Base-by-base conservation (phyloP, 1,140 invertebrate species). In the Macrobrachium rosenbergii region DNA sequence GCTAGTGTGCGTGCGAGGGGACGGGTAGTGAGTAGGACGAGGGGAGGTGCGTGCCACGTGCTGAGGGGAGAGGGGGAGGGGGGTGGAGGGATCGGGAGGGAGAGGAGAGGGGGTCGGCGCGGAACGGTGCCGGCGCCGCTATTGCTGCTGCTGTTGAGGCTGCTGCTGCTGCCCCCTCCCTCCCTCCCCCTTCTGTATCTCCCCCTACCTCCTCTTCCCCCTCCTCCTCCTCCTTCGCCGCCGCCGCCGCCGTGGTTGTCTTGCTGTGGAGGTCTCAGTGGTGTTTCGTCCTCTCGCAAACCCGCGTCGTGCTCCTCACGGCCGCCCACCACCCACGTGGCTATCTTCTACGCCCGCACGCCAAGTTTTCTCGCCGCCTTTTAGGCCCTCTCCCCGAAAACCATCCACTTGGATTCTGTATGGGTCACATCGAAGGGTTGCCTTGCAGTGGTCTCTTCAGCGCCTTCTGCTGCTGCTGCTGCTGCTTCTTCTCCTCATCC, bases 1-100 rank as follows among this genome's bases (percentile, higher is more conserved):
- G 69, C 23, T 72, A 72, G 21, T 72, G 52, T 72, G 69, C 69
- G 69, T 72, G 69, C 17, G n/a, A 72, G 69, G 69, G 69, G 69
- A 72, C 23, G 16, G 69, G 69, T 23, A 43, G 23, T 23, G 67
- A 72, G 69, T 23, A 43, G 69, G 69, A 43, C 37, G 69, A 72
- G 69, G 69, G 69, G 69, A 72, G 69, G 69, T 72, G 37, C 69
- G 69, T 72, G 69, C 69, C 69, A 72, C 69, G 69, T 72, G 69
- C 69, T 28, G 23, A 52, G 52, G 52, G 52, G 52, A 52, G 52
- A 52, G 52, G 52, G 52, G 12, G 52, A 52, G 52, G 52, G 52
- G 7, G 12, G 2, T 2, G 52, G 7, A 0, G 52, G 52, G 0
- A 5, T 8, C 2, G 52, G 52, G 7, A 8, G 52, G 52, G 0